Evolutionary conservation across 2,113 vertebrate species (phyloP).

Genomic region (Rousettus leschenaultii): DNA sequence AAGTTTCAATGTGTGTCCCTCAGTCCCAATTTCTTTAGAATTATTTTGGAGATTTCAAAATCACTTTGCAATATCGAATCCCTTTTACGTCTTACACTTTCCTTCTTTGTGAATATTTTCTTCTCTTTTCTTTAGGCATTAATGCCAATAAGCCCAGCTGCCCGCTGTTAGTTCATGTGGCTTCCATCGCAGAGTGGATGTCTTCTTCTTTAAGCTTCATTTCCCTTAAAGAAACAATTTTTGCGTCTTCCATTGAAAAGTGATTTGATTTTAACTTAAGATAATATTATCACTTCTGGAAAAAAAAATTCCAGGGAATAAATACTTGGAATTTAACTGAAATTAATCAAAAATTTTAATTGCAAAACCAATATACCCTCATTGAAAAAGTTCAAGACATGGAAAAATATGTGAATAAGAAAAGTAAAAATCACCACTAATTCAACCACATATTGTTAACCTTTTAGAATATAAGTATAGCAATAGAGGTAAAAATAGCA

Average conservation of each 20-base stretch:
- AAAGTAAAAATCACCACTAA: not conserved
- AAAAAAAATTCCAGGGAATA: not conserved
- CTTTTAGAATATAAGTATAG: not conserved
- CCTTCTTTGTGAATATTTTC: not conserved
- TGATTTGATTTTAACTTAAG: not conserved
- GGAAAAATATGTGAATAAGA: not conserved
- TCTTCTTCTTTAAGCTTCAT: not conserved
- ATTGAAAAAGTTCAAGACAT: not conserved
- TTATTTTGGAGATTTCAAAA: constrained; percentile 16
- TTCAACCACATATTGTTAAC: not conserved
- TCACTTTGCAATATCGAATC: not conserved
- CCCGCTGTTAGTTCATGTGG: not conserved
- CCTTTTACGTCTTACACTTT: not conserved
- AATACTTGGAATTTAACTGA: not conserved
- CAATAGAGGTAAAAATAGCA: not conserved
- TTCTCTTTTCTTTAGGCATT: not conserved
- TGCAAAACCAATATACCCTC: not conserved
- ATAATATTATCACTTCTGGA: not conserved
- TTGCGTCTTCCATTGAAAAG: not conserved
- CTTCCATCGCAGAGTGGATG: not conserved
- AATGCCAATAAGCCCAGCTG: not conserved
- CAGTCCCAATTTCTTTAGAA: not conserved
- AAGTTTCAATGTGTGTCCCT: not conserved
- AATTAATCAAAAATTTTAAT: not conserved
- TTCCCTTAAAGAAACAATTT: not conserved